A percentile compares a stretch with the other conserved stretches of the same genome.
These are phyloP conservation scores for Cyrtodaria siliqua DNA, from an alignment of 2,888 invertebrate genomes.

Conservation along the genomic window DNA sequence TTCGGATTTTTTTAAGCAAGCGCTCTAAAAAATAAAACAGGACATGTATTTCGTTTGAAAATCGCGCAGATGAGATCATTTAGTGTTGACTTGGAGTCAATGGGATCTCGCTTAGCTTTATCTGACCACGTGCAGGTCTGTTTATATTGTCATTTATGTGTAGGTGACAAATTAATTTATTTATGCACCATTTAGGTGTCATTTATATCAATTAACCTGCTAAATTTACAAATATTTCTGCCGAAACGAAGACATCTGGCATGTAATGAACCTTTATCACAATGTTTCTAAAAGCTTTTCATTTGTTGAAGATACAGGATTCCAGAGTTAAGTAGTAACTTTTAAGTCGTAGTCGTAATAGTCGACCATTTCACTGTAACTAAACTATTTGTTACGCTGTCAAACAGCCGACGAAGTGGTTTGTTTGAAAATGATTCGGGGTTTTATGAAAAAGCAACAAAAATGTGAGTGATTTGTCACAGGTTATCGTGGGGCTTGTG, in stretches of 20 bases:
- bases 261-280: slow-evolving; percentile 11
- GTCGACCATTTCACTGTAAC: slow-evolving; percentile 24
- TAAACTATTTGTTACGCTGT: slow-evolving; percentile 31
- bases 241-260: background rate
- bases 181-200: slow-evolving; percentile 19
- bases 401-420: slow-evolving; percentile 23
- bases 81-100: too few species aligned
- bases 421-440: slow-evolving; percentile 24
- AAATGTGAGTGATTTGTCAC: slow-evolving; percentile 36
- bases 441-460: slow-evolving; percentile 32
- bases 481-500: slow-evolving; percentile 12
- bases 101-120: too few species aligned
- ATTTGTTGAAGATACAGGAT: slow-evolving; percentile 12
- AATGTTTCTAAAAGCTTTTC: slow-evolving; percentile 16
- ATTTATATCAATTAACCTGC: slow-evolving; percentile 24
- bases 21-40: too few species aligned
- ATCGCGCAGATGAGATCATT: too few species aligned
- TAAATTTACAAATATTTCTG: background rate
- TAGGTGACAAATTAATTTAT: slow-evolving; percentile 27
- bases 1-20: too few species aligned
- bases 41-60: too few species aligned
- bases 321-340: background rate
- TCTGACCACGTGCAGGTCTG: too few species aligned
- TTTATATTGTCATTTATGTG: too few species aligned
- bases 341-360: background rate